A percentile compares a stretch with the other conserved stretches of the same genome.
phyloP scores from a whole-genome alignment of 2,888 invertebrate species.

The Psylliodes chrysocephalus region DNA sequence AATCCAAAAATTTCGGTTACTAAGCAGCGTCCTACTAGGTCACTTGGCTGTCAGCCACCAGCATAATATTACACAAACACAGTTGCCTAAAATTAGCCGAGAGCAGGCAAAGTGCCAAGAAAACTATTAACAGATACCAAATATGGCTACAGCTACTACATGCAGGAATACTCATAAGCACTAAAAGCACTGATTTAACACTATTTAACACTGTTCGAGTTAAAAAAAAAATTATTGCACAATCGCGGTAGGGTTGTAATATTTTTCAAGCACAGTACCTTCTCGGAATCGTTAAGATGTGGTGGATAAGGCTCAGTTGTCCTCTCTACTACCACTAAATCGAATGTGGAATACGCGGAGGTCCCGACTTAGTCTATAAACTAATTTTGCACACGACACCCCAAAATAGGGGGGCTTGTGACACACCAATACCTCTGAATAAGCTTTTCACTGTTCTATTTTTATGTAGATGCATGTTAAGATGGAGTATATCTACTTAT shows the following conservation, averaged over 20 bases:
- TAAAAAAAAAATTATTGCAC: conserved; percentile 21
- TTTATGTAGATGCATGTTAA: conserved; percentile 64
- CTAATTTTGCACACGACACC: conserved; percentile 71
- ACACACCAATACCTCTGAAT: conserved; percentile 60
- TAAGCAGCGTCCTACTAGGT: conserved; percentile 52
- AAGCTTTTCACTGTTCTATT: conserved; percentile 67
- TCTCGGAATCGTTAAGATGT: conserved; percentile 62
- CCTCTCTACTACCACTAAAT: conserved; percentile 70
- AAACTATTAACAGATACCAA: conserved; percentile 51
- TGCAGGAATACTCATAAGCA: conserved; percentile 29
- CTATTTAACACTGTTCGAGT: background rate
- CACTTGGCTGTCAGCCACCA: conserved; percentile 61
- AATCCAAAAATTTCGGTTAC: conserved; percentile 29
- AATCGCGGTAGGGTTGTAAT: conserved; percentile 41
- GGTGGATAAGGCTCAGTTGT: conserved; percentile 62
- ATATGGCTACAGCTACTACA: conserved; percentile 49
- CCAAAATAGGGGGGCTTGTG: conserved; percentile 50
- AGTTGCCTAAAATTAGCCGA: conserved; percentile 65
- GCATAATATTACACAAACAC: conserved; percentile 53
- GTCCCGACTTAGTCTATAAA: conserved; percentile 70
- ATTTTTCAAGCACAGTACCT: conserved; percentile 50
- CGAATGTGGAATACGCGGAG: conserved; percentile 67
- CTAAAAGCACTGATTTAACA: conserved; percentile 29
- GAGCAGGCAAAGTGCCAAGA: conserved; percentile 53
- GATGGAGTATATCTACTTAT: conserved; percentile 57